Evolutionary conservation across 2,888 invertebrate genomes (phyloP), one percentile per base, ranked within the genome.

Genomic region (Xylocampa areola): DNA sequence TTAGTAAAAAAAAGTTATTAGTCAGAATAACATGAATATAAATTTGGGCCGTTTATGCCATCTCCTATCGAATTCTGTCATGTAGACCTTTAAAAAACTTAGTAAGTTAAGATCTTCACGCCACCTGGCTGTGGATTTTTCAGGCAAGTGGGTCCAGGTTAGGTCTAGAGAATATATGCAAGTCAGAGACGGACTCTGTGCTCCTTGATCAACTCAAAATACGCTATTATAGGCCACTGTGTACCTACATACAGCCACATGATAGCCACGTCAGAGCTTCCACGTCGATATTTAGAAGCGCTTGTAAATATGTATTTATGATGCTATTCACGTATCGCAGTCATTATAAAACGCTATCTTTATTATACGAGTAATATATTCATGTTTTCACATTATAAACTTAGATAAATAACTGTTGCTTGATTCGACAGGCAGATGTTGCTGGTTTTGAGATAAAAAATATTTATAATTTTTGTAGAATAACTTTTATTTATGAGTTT

Each of bases 241-340:
- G 1, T 25, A 25, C 1, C 29, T 14, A 29, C n/a, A n/a, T n/a
- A n/a, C n/a, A 39, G 33, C 35, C 19, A 39, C 21, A 64, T 33
- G 19, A 30, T 16, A 19, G 25, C 37, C 41, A 48, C 48, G 58
- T 48, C 33, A 50, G 59, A 32, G 27, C 25, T 10, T 25, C 45
- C 45, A 45, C 27, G 52, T 51, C 47, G 37, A 50, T 69, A 60
- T 48, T 45, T 49, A 11, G 19, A 4, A 35, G 40, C 17, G n/a
- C 47, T 33, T 27, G 40, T 48, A 35, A 68, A 68, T 52, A n/a
- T n/a, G n/a, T n/a, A 64, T 61, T 68, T 37, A 45, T 52, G 27
- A 41, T 30, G 11, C 16, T 25, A 33, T 33, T 49, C 44, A 52
- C 45, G 49, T 61, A 60, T 1, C 4, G 23, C 8, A n/a, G n/a